Percentiles rank a stretch among this genome's conserved stretches.
Conservation (phyloP, 1,140 invertebrate genomes). For the Drosophila mayri region DNA sequence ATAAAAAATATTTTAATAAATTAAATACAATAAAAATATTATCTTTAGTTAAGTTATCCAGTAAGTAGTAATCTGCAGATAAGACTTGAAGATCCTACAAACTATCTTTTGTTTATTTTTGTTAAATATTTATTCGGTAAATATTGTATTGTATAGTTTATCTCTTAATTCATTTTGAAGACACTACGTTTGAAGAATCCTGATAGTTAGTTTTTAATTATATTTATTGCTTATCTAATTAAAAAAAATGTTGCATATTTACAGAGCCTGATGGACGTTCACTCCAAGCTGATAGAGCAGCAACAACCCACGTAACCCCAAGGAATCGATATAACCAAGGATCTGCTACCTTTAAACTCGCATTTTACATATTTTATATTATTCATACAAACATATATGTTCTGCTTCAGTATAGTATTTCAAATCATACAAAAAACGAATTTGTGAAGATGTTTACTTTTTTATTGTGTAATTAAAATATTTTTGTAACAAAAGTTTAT, state of each 20-base stretch:
- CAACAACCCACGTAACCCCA: constrained; percentile 39
- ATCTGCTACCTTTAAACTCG: constrained; percentile 1
- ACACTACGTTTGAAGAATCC: background rate
- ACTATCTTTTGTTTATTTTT: background rate
- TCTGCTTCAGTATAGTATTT: constrained; percentile 6
- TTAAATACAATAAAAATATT: too few relatives aligned
- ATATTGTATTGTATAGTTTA: background rate
- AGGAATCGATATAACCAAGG: fast-evolving
- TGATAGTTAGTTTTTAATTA: background rate
- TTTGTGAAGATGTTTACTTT: background rate
- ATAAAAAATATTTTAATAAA: too few relatives aligned
- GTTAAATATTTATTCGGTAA: background rate
- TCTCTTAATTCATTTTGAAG: background rate
- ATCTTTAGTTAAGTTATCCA: too few relatives aligned
- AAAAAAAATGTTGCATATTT: constrained; percentile 20
- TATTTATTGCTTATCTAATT: background rate
- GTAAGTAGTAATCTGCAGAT: background rate
- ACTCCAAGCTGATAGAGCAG: constrained; percentile 76
- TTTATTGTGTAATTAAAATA: constrained; percentile 11
- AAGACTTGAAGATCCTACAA: background rate
- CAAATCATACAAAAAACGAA: constrained; percentile 9
- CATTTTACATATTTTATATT: background rate
- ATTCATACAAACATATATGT: background rate
- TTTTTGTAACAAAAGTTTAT: background rate
- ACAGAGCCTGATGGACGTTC: constrained; percentile 79